Conservation (phyloP, 1,140 invertebrate species). For the Aphelinus atriplicis region DNA sequence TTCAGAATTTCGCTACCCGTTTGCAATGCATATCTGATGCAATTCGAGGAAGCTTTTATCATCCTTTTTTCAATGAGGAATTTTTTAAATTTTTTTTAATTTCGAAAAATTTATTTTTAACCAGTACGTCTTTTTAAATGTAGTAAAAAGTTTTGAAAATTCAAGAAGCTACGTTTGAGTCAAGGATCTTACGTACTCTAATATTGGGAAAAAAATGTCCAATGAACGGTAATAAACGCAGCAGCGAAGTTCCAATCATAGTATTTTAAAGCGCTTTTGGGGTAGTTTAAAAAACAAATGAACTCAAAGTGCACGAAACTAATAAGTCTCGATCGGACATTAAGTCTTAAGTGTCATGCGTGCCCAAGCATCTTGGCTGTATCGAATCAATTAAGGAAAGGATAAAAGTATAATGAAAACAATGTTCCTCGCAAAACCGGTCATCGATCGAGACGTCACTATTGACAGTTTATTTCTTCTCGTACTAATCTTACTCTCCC, state of each 20-base stretch:
- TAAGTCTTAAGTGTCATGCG: conserved; percentile 28
- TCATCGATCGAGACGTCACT: conserved; percentile 27
- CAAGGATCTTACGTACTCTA: conserved; percentile 3
- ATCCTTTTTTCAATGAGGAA: conserved; percentile 10
- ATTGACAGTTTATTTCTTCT: conserved; percentile 28
- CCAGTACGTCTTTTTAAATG: conserved; percentile 7
- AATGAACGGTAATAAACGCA: conserved; percentile 6
- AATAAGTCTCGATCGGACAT: conserved; percentile 19
- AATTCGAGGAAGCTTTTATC: not conserved
- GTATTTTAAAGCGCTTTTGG: conserved; percentile 19
- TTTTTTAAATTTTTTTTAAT: conserved; percentile 34
- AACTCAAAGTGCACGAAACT: conserved; percentile 11
- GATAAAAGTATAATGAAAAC: conserved; percentile 27
- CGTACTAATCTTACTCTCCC: conserved; percentile 7
- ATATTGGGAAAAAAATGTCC: not conserved
- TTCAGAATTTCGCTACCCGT: conserved; percentile 21
- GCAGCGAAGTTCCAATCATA: conserved; percentile 23
- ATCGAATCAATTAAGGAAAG: conserved; percentile 11
- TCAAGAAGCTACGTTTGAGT: conserved; percentile 18
- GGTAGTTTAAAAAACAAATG: not conserved
- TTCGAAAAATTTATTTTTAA: conserved; percentile 30
- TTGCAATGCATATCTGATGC: no score
- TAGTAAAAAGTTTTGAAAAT: conserved; percentile 22
- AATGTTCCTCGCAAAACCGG: conserved; percentile 39
- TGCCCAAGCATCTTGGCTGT: conserved; percentile 5